Base-by-base conservation (phyloP, 2,888 invertebrate species). In the Polydesmus complanatus region DNA sequence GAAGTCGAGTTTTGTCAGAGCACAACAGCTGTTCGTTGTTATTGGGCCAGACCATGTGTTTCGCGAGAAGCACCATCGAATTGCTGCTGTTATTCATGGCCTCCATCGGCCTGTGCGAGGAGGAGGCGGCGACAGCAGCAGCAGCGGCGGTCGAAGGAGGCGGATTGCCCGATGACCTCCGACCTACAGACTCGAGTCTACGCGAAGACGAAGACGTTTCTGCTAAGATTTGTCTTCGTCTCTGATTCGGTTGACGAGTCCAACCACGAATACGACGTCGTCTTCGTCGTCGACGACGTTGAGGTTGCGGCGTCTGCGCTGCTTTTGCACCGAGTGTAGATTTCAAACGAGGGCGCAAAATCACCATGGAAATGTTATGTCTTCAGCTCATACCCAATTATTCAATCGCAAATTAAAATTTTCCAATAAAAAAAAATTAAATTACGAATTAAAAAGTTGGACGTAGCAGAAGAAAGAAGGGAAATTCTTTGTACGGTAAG, bases 21-120 rank as follows among this genome's bases (percentile, higher is more conserved):
- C 56, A 56, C 56, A 56, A 56, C 19, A 56, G 56, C n/a, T 56
- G 56, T 21, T 56, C 56, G 19, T 5, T 37, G 37, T 56, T 56
- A 27, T 56, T 56, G n/a, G 56, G 23, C 56, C 56, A 56, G 37
- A 27, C 56, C 56, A 56, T 56, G 27, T 37, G 56, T 56, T 56
- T 56, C 21, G 56, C 56, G 23, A 56, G 21, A n/a, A 56, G 56
- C 27, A 56, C 56, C 56, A 27, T 37, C 37, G 37, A 37, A 37
- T 37, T 37, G 37, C 37, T 37, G n/a, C n/a, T 26, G 37, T 27
- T 56, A 56, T 56, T 27, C 56, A 56, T 56, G 25, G 37, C 56
- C 37, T 56, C 56, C 56, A 56, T 56, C 21, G 56, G 37, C 56
- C 56, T 37, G 14, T n/a, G n/a, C n/a, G n/a, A n/a, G n/a, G n/a